Base-by-base conservation (phyloP, 2,888 invertebrate genomes). In the Tinea trinotella region DNA sequence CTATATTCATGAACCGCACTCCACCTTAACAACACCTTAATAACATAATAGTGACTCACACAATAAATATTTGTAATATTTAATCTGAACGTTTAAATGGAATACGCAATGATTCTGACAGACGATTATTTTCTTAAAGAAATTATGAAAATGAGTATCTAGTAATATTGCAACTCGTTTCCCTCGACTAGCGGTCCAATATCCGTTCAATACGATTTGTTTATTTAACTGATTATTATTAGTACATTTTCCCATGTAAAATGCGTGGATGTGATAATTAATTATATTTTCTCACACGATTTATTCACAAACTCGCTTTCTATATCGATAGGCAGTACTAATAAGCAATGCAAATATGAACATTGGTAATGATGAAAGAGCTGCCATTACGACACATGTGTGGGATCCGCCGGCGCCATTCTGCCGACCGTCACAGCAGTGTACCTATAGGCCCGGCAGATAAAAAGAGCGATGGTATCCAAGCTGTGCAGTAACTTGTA, bases 311-410 rank as follows among this genome's bases (percentile, higher is more conserved):
- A 30, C 30, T 30, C 30, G 72, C 71, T 76, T 78, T 74, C 71
- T 73, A 72, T 74, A 73, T 74, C 71, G 66, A 71, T 74, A 72
- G 68, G 63, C 71, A 68, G 67, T 69, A 66, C 78, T 82, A 83
- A 83, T 70, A 64, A 72, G 68, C 64, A 71, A 68, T 60, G 70
- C 78, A 84, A 83, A 83, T 75, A 79, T 50, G 50, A 24, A 22
- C 50, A 50, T 24, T 50, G 22, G 50, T 50, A 50, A 24, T 24
- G 78, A 76, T 68, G 81, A 82, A 82, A 83, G 76, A 77, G 78
- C 79, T 74, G 76, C 79, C 70, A 76, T 85, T 83, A 73, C 83
- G 80, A 78, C 82, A 84, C 71, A 76, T 64, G 82, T 81, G 84
- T 84, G 82, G 84, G 83, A 83, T 83, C 79, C 68, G 69, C 71